phyloP scores from a whole-genome alignment of 2,888 invertebrate genomes.

The Drosophila longiperda region DNA sequence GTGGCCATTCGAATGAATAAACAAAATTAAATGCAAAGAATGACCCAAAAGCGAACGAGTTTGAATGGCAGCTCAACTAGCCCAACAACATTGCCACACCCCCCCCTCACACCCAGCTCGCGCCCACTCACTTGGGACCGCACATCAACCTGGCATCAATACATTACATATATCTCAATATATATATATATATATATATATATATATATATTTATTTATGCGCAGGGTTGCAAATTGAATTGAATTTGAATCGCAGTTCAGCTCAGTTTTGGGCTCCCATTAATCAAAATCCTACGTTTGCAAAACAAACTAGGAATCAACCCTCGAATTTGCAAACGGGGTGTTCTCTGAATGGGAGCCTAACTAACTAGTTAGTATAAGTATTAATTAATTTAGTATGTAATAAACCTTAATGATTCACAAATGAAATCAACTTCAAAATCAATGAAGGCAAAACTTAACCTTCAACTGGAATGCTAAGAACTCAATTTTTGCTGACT shows the following conservation, averaged over 20 bases:
- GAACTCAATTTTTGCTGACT: background rate
- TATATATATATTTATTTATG: background rate
- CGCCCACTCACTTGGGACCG: constrained; percentile 38
- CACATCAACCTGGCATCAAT: constrained; percentile 49
- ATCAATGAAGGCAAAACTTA: background rate
- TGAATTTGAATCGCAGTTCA: constrained; percentile 33
- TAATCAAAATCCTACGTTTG: constrained; percentile 45
- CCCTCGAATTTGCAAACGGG: background rate
- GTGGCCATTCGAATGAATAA: constrained; percentile 84
- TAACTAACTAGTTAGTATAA: background rate
- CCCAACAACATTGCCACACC: constrained; percentile 2
- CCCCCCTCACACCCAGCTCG: background rate
- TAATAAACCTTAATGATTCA: background rate
- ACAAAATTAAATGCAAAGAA: constrained; percentile 82
- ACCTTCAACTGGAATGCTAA: background rate
- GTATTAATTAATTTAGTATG: constrained; percentile 10
- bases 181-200: background rate
- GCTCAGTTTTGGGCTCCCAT: constrained; percentile 18
- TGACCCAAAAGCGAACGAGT: constrained; percentile 55
- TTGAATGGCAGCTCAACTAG: constrained; percentile 64
- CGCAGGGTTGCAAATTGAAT: constrained; percentile 46
- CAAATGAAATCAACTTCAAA: background rate
- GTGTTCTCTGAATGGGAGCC: background rate
- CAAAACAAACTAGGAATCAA: constrained; percentile 8
- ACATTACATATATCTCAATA: background rate